Conservation (phyloP, 2,797 vertebrate species). For the Furcifer pardalis region DNA sequence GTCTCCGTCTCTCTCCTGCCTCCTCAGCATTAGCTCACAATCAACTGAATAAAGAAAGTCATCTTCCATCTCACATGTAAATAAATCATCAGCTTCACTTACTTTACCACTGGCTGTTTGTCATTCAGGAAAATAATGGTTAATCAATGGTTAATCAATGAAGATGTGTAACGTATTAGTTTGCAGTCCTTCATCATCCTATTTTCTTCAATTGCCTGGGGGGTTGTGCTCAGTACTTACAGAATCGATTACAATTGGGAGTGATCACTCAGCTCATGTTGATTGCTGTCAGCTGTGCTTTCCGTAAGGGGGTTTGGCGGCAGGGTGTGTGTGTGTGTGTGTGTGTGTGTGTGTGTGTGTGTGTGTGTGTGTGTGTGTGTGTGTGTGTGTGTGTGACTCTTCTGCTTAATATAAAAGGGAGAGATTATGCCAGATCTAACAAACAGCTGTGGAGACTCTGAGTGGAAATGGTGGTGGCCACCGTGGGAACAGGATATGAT, state of each 20-base stretch:
- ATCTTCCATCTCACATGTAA: conserved; percentile 80
- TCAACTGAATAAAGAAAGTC: conserved; percentile 80
- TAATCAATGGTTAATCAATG: conserved; percentile 87
- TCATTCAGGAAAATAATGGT: conserved; percentile 88
- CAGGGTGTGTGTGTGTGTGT: neutral
- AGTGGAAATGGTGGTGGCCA: conserved; percentile 31
- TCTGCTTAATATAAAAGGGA: conserved; percentile 74
- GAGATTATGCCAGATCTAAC: conserved; percentile 78
- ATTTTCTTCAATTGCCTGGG: conserved; percentile 84
- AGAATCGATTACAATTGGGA: conserved; percentile 88
- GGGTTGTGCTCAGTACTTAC: conserved; percentile 83
- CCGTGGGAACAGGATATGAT: neutral
- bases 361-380: neutral
- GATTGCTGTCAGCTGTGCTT: conserved; percentile 81
- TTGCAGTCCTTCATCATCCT: conserved; percentile 85
- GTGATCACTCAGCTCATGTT: conserved; percentile 87
- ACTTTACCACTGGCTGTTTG: conserved; percentile 85
- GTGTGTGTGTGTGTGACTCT: conserved; percentile 40
- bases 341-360: conserved; percentile 15
- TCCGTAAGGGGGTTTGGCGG: conserved; percentile 66
- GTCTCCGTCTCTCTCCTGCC: conserved; percentile 55
- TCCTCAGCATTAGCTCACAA: conserved; percentile 70
- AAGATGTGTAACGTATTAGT: conserved; percentile 85
- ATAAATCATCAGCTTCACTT: conserved; percentile 86
- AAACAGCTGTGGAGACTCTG: conserved; percentile 57